Evolutionary conservation across 2,113 vertebrate species (phyloP).

Genomic region (Chinchilla lanigera): DNA sequence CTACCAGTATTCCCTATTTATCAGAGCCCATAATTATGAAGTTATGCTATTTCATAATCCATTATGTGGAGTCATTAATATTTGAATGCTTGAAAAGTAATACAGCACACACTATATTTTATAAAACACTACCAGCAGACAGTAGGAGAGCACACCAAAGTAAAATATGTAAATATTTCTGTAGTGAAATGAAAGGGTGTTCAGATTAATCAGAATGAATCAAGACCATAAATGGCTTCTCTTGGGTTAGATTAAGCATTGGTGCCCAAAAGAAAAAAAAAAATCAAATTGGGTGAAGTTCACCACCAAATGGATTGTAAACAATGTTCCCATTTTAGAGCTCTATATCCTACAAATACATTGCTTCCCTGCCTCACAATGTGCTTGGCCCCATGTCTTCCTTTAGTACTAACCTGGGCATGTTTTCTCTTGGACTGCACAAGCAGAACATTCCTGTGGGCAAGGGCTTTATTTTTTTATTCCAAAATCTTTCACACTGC

Average conservation of each 20-base stretch:
- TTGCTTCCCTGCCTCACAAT: background rate
- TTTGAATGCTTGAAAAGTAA: constrained; percentile 25
- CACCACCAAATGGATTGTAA: background rate
- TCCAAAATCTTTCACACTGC: background rate
- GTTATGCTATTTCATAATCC: background rate
- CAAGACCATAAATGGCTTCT: background rate
- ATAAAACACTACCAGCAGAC: background rate
- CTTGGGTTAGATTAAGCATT: background rate
- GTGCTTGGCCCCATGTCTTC: background rate
- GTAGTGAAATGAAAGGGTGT: background rate
- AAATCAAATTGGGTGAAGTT: background rate
- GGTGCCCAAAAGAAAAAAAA: constrained; percentile 4
- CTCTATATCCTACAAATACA: fast-evolving
- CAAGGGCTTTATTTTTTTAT: background rate
- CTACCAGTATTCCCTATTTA: background rate
- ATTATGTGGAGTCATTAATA: background rate
- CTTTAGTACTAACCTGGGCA: background rate
- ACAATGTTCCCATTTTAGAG: background rate
- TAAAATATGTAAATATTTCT: background rate
- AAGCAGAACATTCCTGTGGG: background rate
- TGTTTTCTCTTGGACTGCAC: background rate
- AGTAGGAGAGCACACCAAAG: background rate
- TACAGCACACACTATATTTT: background rate
- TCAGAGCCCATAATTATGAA: background rate
- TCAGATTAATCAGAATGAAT: background rate